Conservation (phyloP, 1,140 invertebrate species). For the Meteorus sp. region DNA sequence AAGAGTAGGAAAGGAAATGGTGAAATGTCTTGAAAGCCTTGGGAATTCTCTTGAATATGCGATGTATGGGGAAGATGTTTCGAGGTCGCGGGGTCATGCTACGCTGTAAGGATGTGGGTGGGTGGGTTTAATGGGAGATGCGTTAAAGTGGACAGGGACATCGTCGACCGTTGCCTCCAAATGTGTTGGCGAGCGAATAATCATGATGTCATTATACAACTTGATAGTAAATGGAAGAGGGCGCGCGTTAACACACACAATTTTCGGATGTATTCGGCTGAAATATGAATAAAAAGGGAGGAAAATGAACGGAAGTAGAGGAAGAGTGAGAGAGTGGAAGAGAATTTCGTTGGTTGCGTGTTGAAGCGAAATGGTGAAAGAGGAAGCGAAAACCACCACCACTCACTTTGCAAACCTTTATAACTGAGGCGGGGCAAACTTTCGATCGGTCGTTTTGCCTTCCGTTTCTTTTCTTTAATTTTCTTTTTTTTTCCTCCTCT, state of each 20-base stretch:
- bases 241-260: no score
- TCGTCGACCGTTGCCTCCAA: no score
- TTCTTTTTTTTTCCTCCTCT: not conserved
- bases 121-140: conserved; percentile 3
- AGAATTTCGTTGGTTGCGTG: no score
- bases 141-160: not conserved
- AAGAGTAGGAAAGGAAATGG: not conserved
- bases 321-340: not conserved
- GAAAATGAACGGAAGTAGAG: not conserved
- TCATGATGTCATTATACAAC: no score
- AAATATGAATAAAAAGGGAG: not conserved
- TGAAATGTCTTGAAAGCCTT: no score
- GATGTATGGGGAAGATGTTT: conserved; percentile 8
- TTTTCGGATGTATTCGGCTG: no score
- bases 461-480: conserved; percentile 10
- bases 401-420: not conserved
- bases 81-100: conserved; percentile 16
- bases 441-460: conserved; percentile 24
- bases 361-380: no score
- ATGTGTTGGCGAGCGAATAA: no score
- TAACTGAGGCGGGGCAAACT: conserved; percentile 18
- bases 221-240: no score
- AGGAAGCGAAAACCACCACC: not conserved
- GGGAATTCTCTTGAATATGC: no score
- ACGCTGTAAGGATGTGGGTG: not conserved